Evolutionary conservation across 2,797 vertebrate species (phyloP), one percentile per base, ranked within the genome.

Genomic region (Pipistrellus pygmaeus): DNA sequence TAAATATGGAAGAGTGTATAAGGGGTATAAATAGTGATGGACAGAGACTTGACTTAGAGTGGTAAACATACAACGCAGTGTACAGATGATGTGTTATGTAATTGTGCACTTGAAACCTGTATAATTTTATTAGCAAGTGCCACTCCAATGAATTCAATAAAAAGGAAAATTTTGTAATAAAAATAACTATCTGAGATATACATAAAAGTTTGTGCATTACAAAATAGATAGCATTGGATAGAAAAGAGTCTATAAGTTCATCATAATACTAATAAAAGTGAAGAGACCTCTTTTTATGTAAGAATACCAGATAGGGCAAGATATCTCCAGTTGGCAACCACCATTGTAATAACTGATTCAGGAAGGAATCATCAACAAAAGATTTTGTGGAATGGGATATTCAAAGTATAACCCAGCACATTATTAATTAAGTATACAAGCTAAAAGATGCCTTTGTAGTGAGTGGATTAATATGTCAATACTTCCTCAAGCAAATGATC

Each of bases 341-440:
- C 8, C 30, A 60, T 27, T 41, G 15, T 15, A 86, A 78, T 57
- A 12, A 17, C 3, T 82, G 75, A 86, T 78, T 86, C 38, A 86
- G 68, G 41, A 91, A 81, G 72, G 17, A 87, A 85, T 82, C 7
- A 60, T 35, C 62, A 72, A 10, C 17, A 57, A 88, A 68, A 68
- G 12, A 25, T 78, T 92, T 89, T 53, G 20, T n/a, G 23, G 27
- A 86, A 85, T 3, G 44, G 15, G 4, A 25, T 60, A 92, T 84
- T 86, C 73, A 90, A 90, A 9, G 48, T 55, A 82, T 83, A 51
- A 89, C 4, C 38, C 81, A 92, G 48, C 1, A 87, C 25, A 64
- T 75, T 91, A 68, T 53, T 78, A 57, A 90, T 53, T 96, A 81
- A 85, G 85, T 96, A 55, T 27, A 62, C 72, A 32, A 38, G 46